Evolutionary conservation across 2,888 invertebrate species (phyloP), one percentile per base, ranked within the genome.

Genomic region (Agonopterix alstromeriana): DNA sequence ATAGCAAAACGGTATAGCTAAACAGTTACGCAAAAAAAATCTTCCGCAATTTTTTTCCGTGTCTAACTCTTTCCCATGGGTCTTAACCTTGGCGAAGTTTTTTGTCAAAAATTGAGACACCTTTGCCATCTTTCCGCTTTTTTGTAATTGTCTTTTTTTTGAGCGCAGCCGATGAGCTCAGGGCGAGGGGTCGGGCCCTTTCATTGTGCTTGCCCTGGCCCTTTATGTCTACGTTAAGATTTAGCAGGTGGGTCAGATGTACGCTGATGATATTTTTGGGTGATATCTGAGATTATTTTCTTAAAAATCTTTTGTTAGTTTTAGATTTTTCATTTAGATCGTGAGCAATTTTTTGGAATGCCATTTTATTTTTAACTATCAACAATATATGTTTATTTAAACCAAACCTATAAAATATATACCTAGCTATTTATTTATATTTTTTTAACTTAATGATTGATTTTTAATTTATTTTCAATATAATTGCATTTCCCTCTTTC

Each of bases 21-120:
- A 79, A 86, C 82, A 78, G 82, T 83, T 82, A 80, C 51, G 50
- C 71, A 73, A 79, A 82, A 77, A 67, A 72, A 75, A 70, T 56
- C 27, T 27, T 27, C 27, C 27, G 27, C 27, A 27, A 27, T 27
- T 27, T 27, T 27, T 27, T 56, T 70, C 63, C 77, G 73, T 73
- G 73, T 73, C 82, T 82, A 88, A 88, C 88, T 88, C 88, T 88
- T 88, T 88, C 88, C 86, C 88, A 88, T 83, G 88, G 82, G 79
- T 87, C 87, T 87, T 87, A 88, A 87, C 86, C 86, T 87, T 78
- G 73, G 76, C 73, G 74, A 73, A 72, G 61, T 77, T 84, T 81
- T 82, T 78, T 79, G 72, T 73, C 63, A 63, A 67, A 82, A 86
- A 82, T 79, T 79, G 78, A 83, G 86, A 88, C 88, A 87, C 86